Evolutionary conservation across 2,888 invertebrate genomes (phyloP).

Genomic region (Ametastegia equiseti): DNA sequence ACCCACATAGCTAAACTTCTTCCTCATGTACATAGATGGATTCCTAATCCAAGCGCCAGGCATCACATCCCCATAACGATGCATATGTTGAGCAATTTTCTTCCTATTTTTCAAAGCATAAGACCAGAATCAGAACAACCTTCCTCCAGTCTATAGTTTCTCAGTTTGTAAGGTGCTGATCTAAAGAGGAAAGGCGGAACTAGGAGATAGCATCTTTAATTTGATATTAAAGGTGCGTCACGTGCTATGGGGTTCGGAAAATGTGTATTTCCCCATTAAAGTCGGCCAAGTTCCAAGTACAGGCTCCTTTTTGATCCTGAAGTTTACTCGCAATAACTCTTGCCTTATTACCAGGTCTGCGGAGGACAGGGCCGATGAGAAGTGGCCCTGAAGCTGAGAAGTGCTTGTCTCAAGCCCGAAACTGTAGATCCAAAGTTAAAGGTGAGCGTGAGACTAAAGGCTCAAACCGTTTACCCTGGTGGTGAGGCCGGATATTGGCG

Average conservation of each 20-base stretch:
- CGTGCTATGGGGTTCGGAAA: conserved; percentile 1
- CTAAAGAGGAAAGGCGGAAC: neutral
- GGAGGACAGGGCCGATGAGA: conserved; percentile 8
- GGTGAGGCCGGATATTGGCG: conserved; percentile 36
- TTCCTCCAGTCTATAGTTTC: neutral
- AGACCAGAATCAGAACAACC: neutral
- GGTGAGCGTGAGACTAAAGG: conserved; percentile 17
- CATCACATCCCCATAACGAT: conserved; percentile 2
- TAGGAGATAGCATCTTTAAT: conserved; percentile 29
- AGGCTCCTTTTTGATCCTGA: conserved; percentile 21
- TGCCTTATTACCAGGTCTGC: conserved; percentile 13
- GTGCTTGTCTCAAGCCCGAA: conserved; percentile 28
- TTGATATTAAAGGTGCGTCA: conserved; percentile 14
- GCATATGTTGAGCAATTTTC: neutral
- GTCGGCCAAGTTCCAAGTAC: conserved; percentile 5
- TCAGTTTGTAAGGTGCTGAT: neutral
- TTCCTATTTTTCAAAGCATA: neutral
- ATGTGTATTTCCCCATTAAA: conserved; percentile 13
- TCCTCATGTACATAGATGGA: conserved; percentile 2
- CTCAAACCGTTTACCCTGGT: conserved; percentile 19
- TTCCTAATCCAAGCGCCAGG: conserved; percentile 17
- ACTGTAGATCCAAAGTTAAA: conserved; percentile 30
- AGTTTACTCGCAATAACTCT: conserved; percentile 39
- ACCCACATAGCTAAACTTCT: conserved; percentile 32
- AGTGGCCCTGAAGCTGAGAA: conserved; percentile 22